phyloP scores from a whole-genome alignment of 2,888 invertebrate genomes.

The Graphium colonna region DNA sequence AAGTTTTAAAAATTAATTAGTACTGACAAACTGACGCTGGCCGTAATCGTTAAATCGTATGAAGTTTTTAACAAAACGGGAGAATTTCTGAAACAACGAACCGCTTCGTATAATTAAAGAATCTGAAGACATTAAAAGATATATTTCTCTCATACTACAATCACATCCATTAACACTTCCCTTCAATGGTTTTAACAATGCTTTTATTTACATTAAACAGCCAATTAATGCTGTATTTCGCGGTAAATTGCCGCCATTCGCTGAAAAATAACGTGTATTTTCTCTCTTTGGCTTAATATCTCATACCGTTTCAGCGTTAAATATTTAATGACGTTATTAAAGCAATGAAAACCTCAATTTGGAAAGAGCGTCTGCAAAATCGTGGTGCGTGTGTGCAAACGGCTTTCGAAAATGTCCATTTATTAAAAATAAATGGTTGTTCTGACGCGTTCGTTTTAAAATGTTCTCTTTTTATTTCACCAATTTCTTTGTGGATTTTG shows the following conservation, averaged over 20 bases:
- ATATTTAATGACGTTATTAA: not conserved
- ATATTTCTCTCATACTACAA: slow-evolving; percentile 6
- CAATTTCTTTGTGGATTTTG: no score
- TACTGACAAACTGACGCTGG: no score
- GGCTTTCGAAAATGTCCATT: no score
- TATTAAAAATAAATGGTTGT: no score
- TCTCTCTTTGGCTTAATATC: not conserved
- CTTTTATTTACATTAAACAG: slow-evolving; percentile 1
- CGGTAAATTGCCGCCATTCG: not conserved
- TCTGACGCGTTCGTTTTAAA: no score
- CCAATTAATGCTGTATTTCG: not conserved
- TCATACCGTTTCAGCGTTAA: not conserved
- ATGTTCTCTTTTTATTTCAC: no score
- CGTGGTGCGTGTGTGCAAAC: no score
- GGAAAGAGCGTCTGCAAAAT: no score
- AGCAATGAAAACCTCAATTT: not conserved
- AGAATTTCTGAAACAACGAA: slow-evolving; percentile 1
- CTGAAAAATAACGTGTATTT: not conserved
- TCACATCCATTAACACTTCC: slow-evolving; percentile 13
- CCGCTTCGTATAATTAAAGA: not conserved
- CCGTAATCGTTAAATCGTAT: not conserved
- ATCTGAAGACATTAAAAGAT: not conserved
- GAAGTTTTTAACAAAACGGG: not conserved
- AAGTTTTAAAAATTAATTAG: no score
- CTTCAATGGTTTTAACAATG: slow-evolving; percentile 5